Evolutionary conservation across 2,113 vertebrate species (phyloP).

Genomic region (Dicerorhinus sumatrensis): DNA sequence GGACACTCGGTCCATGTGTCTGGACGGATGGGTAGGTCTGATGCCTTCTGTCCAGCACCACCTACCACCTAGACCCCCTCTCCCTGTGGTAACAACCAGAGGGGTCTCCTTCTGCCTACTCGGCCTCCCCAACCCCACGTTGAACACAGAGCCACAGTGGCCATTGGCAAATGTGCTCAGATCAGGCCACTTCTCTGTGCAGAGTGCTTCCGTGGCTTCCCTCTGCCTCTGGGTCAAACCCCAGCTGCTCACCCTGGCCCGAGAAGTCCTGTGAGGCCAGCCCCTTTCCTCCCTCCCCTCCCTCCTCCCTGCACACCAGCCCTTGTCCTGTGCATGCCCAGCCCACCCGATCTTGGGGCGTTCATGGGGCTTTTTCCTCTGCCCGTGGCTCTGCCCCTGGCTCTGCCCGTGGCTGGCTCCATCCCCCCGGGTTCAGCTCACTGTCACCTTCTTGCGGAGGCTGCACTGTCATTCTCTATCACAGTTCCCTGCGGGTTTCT

Average conservation of each 20-base stretch:
- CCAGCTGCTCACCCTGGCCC: not conserved
- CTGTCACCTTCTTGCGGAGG: no score
- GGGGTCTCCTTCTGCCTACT: no score
- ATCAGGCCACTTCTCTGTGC: not conserved
- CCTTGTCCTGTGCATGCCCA: accelerated
- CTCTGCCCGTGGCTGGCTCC: not conserved
- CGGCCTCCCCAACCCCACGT: accelerated
- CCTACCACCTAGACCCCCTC: not conserved
- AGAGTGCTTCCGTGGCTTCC: not conserved
- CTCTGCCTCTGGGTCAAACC: accelerated
- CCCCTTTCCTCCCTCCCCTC: accelerated
- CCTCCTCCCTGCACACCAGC: not conserved
- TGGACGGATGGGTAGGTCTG: not conserved
- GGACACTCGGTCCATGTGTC: accelerated
- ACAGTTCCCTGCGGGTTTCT: accelerated
- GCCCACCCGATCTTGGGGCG: not conserved
- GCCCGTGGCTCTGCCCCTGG: not conserved
- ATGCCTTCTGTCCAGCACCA: not conserved
- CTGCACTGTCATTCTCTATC: not conserved
- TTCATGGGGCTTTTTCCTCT: not conserved
- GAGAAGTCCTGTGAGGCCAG: no score
- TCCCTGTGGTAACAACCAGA: not conserved
- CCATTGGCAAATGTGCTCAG: not conserved
- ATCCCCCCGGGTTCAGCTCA: not conserved
- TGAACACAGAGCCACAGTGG: not conserved